A percentile compares a stretch with the other conserved stretches of the same genome.
phyloP scores from a whole-genome alignment of 2,888 invertebrate genomes.

The Julus scandinavius region DNA sequence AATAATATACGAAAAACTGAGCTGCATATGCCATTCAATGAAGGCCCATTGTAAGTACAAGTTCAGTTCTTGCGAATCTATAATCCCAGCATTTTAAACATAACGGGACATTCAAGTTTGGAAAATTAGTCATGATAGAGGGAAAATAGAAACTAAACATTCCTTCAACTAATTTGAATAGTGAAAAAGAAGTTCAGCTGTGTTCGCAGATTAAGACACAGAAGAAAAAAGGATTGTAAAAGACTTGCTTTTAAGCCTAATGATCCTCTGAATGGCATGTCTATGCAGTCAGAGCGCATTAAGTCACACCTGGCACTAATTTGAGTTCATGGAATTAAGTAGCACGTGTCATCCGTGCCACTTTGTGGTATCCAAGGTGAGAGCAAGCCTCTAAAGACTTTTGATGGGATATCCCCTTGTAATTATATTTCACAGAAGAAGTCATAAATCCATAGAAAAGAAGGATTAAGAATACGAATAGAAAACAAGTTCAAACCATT shows the following conservation, averaged over 20 bases:
- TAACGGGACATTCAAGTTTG: background rate
- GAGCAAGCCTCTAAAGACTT: constrained; percentile 10
- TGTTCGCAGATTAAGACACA: background rate
- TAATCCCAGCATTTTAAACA: no score
- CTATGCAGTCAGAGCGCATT: background rate
- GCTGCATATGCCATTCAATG: no score
- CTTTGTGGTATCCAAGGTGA: background rate
- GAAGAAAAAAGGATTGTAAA: constrained; percentile 49
- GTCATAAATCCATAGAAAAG: constrained; percentile 30
- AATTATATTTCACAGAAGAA: constrained; percentile 12
- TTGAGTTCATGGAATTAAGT: constrained; percentile 39
- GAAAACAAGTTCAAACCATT: background rate
- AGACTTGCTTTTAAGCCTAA: constrained; percentile 48
- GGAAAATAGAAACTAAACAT: background rate
- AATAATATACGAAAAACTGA: background rate
- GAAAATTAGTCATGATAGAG: background rate
- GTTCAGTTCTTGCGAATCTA: no score
- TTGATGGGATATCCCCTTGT: constrained; percentile 3
- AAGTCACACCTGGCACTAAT: constrained; percentile 47
- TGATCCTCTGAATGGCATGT: constrained; percentile 27
- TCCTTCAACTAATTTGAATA: no score
- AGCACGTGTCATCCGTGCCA: constrained; percentile 14
- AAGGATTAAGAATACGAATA: background rate
- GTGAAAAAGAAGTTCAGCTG: no score
- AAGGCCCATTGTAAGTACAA: no score